A percentile compares a stretch with the other conserved stretches of the same genome.
These are phyloP conservation scores for Glareola pratincola DNA, from an alignment of 2,113 vertebrate species.

Conservation along the genomic window DNA sequence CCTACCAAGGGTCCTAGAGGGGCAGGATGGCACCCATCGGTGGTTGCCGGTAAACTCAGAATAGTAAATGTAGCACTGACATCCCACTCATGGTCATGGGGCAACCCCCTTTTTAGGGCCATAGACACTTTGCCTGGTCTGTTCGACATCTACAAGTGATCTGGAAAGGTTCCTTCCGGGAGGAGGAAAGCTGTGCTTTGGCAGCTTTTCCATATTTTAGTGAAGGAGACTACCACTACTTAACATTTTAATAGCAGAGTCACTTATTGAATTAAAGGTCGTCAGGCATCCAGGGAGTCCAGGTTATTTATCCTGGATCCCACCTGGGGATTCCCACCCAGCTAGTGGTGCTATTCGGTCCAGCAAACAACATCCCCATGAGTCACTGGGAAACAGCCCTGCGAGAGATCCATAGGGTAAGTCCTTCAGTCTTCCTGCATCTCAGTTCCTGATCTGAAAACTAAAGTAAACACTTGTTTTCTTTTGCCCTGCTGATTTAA, in stretches of 20 bases:
- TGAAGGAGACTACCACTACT: background rate
- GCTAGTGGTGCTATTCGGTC: background rate
- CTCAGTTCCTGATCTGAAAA: background rate
- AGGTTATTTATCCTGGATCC: background rate
- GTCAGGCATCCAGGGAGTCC: background rate
- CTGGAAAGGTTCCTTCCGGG: background rate
- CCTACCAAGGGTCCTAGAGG: background rate
- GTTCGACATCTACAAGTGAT: background rate
- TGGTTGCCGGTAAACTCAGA: background rate
- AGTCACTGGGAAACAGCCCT: background rate
- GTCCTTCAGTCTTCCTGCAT: background rate
- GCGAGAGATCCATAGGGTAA: background rate
- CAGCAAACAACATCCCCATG: background rate
- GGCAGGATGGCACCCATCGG: background rate
- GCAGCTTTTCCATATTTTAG: background rate
- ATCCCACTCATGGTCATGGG: background rate
- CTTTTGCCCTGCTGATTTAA: background rate
- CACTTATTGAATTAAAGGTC: background rate
- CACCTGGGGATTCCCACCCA: background rate
- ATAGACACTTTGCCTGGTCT: background rate
- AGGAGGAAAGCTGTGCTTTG: background rate
- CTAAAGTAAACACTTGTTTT: background rate
- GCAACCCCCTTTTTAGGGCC: background rate
- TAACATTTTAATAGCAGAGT: background rate
- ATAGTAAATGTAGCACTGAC: background rate